Evolutionary conservation across 2,113 vertebrate species (phyloP), one percentile per base, ranked within the genome.

Genomic region (Gambusia affinis): DNA sequence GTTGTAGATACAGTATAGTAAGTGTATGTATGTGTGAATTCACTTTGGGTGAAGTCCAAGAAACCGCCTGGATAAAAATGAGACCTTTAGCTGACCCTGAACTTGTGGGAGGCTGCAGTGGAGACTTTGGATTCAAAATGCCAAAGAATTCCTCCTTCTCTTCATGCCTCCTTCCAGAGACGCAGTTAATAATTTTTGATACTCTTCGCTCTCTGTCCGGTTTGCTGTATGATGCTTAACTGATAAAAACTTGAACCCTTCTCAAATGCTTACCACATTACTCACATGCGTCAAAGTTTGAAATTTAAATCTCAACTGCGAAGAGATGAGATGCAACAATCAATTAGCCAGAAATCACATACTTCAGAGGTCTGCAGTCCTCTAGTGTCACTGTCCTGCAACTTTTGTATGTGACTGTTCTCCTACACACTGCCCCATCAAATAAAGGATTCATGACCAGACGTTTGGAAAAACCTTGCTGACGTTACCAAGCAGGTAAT

Each of bases 221-320:
- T 60, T 57, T 29, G 66, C 65, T 87, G 77, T 82, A 70, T 78
- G 67, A 85, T 60, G 33, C 47, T 61, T 77, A 82, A 85, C 81
- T 83, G 79, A 60, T 85, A 87, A 90, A 91, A 91, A 86, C 75
- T 10, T 10, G 75, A 90, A 81, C 72, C 66, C 69, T 27, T 17
- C 72, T 90, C 87, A 83, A 84, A 91, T 76, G 78, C 82, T 90
- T 86, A 89, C 81, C 63, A 85, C 76, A 77, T 87, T 89, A 87
- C 78, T 54, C 44, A 83, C 82, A 82, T 81, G 67, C 72, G 15
- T 85, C 78, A 74, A 85, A 83, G 72, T 78, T 83, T 24, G 57
- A 79, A 70, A 78, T 81, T 80, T 79, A 79, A 83, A 85, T 67
- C 77, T 76, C 65, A 80, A 86, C 82, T 61, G 76, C 73, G 67